Evolutionary conservation across 2,888 invertebrate species (phyloP), one percentile per base, ranked within the genome.

Genomic region (Drosophila neutralis): DNA sequence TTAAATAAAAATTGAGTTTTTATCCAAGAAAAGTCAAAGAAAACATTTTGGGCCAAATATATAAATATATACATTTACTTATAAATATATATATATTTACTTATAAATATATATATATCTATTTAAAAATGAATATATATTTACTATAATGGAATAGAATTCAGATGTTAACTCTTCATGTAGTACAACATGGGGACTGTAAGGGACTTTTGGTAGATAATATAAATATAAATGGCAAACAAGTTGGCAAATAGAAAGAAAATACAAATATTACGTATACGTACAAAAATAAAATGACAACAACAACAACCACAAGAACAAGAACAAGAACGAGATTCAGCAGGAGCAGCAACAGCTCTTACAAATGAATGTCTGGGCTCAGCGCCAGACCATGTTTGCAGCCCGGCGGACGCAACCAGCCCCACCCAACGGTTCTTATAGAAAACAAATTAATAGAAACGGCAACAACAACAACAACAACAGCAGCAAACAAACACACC

Each of bases 361-460:
- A 76, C 71, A 80, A 69, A 78, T 72, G 69, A 80, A 73, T 69
- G 89, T 86, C 91, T 91, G 92, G 91, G 91, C 90, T 89, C 78
- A 63, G 77, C 80, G 91, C 92, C 91, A 91, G 89, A 75, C 76
- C 82, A 77, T 80, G 79, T 80, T 73, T 77, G 70, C 68, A 66
- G 51, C 74, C 78, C 77, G 74, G 70, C 62, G 62, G 54, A 42
- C 54, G 62, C 67, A 71, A 71, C 48, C 51, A 65, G 54, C 54
- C 81, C 21, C 49, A 69, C 4, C 54, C 11, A 70, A 49, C 52
- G 63, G 75, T 36, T 65, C 71, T 24, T 67, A 52, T 56, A 67
- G 51, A 67, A 74, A 68, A 64, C 45, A 70, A 66, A 78, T 70
- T 42, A 68, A 67, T 67, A 69, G 60, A 42, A 42, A 21, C 21